Evolutionary conservation across 1,140 invertebrate species (phyloP), one percentile per base, ranked within the genome.

Genomic region (Papilio dardanus): DNA sequence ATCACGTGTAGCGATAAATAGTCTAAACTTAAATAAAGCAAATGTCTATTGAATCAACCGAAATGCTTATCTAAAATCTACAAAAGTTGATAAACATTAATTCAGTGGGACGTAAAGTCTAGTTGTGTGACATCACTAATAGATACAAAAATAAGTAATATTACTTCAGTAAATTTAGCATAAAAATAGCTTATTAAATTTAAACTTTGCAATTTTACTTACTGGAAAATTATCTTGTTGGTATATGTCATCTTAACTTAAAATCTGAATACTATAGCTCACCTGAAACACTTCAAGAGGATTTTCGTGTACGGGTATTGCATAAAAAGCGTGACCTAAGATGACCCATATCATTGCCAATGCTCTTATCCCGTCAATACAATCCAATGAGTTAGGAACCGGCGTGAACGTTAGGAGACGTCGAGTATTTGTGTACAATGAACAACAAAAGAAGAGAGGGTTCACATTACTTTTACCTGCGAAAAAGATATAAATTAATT

Each of bases 291-390:
- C 40, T 50, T 85, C 80, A 24, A 78, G 19, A n/a, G 76, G 62
- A 75, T 89, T 89, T 1, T 71, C 75, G n/a, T 81, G 6, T 77
- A 77, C 74, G 74, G 42, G 85, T 88, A 75, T 74, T 77, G 76
- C 10, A 28, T 40, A 50, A 78, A 82, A 1, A 50, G 81, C 76
- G 35, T 88, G 87, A 0, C 82, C 83, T 7, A 96, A 79, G 19
- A 96, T 93, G 28, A 96, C 94, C 96, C 96, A 96, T 28, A 94
- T 86, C 93, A 96, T 95, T 31, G 95, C 94, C 12, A 96, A 83
- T 12, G 95, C 93, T 24, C 95, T 90, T 31, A 96, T 83, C 0
- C 95, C 95, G 67, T 95, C 94, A 35, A 96, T 76, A 74, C 94
- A 95, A 35, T 91, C 87, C 7, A 95, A 24, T 1, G 85, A 74